Conservation (phyloP, 37 sponge, comb jelly and placozoan genomes). For the Agelas oroides region DNA sequence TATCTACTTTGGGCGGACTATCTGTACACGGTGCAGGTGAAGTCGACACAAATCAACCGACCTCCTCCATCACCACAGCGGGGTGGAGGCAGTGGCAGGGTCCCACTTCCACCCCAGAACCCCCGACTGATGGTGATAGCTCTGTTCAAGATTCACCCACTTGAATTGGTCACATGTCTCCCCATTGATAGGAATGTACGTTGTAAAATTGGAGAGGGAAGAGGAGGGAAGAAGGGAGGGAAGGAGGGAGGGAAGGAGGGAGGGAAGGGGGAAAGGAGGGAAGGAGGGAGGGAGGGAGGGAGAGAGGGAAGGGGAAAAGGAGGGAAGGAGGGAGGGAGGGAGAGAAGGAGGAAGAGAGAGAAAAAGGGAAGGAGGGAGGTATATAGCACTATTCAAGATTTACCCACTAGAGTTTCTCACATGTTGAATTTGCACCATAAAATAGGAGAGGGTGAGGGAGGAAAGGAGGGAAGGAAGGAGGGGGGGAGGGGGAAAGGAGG, state of each 20-base stretch:
- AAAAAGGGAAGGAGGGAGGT: background rate
- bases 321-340: background rate
- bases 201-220: background rate
- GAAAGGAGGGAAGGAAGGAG: too few relatives aligned
- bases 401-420: too few relatives aligned
- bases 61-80: slow-evolving; percentile 1
- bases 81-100: background rate
- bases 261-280: background rate
- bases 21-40: slow-evolving; percentile 61
- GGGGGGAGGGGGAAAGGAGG: too few relatives aligned
- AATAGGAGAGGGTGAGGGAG: too few relatives aligned
- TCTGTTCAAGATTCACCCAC: slow-evolving; percentile 73
- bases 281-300: background rate
- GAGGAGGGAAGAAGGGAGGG: background rate
- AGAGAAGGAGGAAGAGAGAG: background rate
- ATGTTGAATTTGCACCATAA: too few relatives aligned
- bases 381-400: too few relatives aligned
- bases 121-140: slow-evolving; percentile 26
- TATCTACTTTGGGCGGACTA: slow-evolving; percentile 79
- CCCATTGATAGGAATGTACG: slow-evolving; percentile 53
- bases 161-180: slow-evolving; percentile 46
- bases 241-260: background rate
- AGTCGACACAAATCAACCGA: slow-evolving; percentile 16
- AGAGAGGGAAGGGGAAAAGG: background rate
- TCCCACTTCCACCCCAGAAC: background rate